Evolutionary conservation across 2,888 invertebrate species (phyloP), one percentile per base, ranked within the genome.

Genomic region (Eupeodes latifasciatus): DNA sequence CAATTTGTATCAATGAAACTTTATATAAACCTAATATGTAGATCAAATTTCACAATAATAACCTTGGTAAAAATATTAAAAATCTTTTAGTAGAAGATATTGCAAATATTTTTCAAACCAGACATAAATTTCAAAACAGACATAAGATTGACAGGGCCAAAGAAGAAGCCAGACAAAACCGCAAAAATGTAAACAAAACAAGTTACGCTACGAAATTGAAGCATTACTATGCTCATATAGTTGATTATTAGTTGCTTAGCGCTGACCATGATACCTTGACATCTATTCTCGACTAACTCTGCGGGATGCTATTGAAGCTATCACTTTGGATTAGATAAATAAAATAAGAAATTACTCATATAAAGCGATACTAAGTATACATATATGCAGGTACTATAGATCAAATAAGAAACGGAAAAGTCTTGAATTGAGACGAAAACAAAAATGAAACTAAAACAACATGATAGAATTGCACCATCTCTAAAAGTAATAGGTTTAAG

Each of bases 101-200:
- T 53, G 53, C 59, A 64, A 64, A 66, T 47, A 53, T 55, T 34
- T 64, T 59, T 51, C 47, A 66, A 75, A 51, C 51, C 9, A 53
- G 74, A 27, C 49, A 66, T 59, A 62, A 36, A 79, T 53, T 57
- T 72, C 57, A 12, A 62, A 53, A 40, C 12, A 66, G 57, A 75
- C 19, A 55, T 67, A 12, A 62, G 77, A 88, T 78, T 75, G 84
- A 78, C 88, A 84, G 88, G 84, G 88, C 69, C 81, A 71, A 34
- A 69, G 75, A 84, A 69, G 85, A 88, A 84, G 85, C 88, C 88
- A 84, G 74, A 88, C 81, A 84, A 88, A 88, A 81, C 69, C 53
- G 69, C 53, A 53, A 27, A 49, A 72, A 72, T 74, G 71, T 57
- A 27, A 67, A 53, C 49, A 72, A 77, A 72, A 72, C 84, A 86